These are phyloP conservation scores for Euwallacea fornicatus DNA, from an alignment of 1,140 invertebrate species.

Conservation along the genomic window DNA sequence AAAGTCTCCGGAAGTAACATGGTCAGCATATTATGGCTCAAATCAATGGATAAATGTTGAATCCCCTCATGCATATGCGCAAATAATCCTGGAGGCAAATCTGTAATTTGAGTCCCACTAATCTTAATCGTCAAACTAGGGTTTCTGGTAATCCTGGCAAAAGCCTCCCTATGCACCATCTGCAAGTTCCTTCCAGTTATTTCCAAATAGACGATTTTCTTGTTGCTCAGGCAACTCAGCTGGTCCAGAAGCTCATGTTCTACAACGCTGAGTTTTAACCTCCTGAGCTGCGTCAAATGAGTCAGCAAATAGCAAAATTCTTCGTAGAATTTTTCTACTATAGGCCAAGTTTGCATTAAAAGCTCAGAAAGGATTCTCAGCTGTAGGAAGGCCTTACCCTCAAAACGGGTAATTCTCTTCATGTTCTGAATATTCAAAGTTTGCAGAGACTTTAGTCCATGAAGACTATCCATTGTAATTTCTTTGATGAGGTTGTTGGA, in stretches of 20 bases:
- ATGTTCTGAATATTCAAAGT: conserved; percentile 60
- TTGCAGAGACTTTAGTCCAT: conserved; percentile 59
- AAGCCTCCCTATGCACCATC: conserved; percentile 70
- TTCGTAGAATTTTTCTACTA: conserved; percentile 62
- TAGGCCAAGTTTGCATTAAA: conserved; percentile 66
- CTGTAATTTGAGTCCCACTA: conserved; percentile 70
- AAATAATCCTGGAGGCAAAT: conserved; percentile 77
- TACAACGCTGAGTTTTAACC: conserved; percentile 62
- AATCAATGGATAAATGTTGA: conserved; percentile 78
- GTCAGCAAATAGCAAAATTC: conserved; percentile 63
- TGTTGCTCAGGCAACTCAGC: conserved; percentile 69
- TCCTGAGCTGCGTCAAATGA: conserved; percentile 57
- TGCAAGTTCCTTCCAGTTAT: conserved; percentile 74
- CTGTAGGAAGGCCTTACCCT: conserved; percentile 65
- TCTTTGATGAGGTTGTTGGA: conserved; percentile 53
- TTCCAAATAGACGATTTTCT: conserved; percentile 76
- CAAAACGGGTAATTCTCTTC: conserved; percentile 64
- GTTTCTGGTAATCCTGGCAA: conserved; percentile 63
- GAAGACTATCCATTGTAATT: conserved; percentile 56
- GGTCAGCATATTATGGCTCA: conserved; percentile 78
- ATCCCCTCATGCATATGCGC: conserved; percentile 69
- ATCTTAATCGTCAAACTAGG: conserved; percentile 76
- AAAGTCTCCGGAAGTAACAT: conserved; percentile 78
- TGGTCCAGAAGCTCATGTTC: conserved; percentile 72
- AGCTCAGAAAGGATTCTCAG: conserved; percentile 64